A percentile compares a stretch with the other conserved stretches of the same genome.
Evolutionary conservation across 2,113 vertebrate species (phyloP).

Genomic region (Chloropsis hardwickii): DNA sequence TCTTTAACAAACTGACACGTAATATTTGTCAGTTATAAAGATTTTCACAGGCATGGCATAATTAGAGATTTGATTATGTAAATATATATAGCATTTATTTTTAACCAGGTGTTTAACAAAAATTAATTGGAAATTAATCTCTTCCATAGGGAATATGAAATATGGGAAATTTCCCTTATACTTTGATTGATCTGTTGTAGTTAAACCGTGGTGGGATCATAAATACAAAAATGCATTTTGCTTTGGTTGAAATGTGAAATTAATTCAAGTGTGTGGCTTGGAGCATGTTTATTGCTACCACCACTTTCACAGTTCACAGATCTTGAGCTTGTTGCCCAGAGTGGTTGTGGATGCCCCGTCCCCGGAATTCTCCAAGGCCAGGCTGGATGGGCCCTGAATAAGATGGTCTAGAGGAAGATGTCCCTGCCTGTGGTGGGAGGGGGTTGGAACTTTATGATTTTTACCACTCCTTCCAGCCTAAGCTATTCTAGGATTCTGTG

Average conservation of each 20-base stretch:
- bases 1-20: neutral
- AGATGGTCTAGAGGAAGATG: neutral
- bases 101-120: neutral
- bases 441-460: neutral
- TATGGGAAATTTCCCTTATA: neutral
- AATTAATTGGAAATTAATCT: neutral
- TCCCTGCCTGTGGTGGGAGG: neutral
- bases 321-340: neutral
- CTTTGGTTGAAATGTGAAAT: neutral
- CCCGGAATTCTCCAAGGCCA: neutral
- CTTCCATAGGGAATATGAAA: neutral
- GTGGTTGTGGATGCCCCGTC: neutral
- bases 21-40: neutral
- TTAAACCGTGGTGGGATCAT: neutral
- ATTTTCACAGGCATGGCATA: neutral
- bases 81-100: neutral
- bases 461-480: neutral
- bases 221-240: neutral
- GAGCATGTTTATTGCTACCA: neutral
- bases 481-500: neutral
- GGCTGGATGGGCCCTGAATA: neutral
- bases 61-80: neutral
- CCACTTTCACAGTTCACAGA: neutral
- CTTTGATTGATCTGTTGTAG: neutral
- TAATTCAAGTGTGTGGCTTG: neutral